Conservation (phyloP, 2,113 vertebrate species). For the Poeciliopsis retropinna region DNA sequence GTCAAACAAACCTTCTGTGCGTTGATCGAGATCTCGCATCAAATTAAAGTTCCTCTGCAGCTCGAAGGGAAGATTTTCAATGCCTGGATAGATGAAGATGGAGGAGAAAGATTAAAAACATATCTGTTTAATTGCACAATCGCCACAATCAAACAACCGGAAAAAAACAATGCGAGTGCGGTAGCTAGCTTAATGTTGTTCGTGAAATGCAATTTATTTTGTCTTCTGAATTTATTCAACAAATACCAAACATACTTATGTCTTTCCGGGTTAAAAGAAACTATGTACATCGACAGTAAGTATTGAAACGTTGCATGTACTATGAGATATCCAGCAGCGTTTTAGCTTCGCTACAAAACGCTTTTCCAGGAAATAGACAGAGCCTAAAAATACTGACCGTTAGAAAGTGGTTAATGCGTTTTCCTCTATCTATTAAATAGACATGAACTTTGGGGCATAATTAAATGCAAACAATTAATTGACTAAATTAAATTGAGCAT, state of each 20-base stretch:
- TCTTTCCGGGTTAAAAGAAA: background rate
- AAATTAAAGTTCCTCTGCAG: slow-evolving; percentile 97
- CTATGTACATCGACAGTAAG: fast-evolving
- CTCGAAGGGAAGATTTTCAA: slow-evolving; percentile 96
- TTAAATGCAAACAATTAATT: fast-evolving
- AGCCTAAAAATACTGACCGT: slow-evolving; percentile 25
- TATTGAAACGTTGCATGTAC: background rate
- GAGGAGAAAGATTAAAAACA: slow-evolving; percentile 1
- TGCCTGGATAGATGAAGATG: slow-evolving; percentile 79
- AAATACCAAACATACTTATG: fast-evolving
- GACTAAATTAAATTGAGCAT: fast-evolving
- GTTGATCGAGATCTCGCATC: slow-evolving; percentile 95
- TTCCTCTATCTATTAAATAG: fast-evolving
- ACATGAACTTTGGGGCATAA: fast-evolving
- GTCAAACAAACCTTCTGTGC: slow-evolving; percentile 89
- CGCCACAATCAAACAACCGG: background rate
- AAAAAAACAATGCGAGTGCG: background rate
- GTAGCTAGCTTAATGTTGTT: background rate
- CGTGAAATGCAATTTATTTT: background rate
- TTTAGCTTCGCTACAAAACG: background rate
- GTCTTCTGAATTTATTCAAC: background rate
- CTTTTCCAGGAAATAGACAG: slow-evolving; percentile 67
- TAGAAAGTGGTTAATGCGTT: background rate
- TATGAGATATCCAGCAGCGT: background rate
- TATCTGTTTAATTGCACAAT: background rate